Base-by-base conservation (phyloP, 2,888 invertebrate genomes). In the Flexamia atlantica region DNA sequence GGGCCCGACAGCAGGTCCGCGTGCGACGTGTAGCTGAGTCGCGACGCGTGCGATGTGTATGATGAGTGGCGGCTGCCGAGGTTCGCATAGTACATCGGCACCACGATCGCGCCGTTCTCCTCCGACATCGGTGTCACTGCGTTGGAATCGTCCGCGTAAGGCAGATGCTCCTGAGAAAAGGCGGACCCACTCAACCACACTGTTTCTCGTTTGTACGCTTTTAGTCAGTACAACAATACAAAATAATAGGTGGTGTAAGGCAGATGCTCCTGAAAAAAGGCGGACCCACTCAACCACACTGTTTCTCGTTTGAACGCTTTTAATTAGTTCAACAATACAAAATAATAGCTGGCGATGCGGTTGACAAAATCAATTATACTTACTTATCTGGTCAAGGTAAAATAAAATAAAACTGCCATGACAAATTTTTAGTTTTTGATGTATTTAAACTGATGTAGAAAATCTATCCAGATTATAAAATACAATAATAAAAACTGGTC, bases 61-160 rank as follows among this genome's bases (percentile, higher is more conserved):
- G 98, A 98, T 87, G 97, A 97, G 91, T 98, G 97, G 88, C 98
- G 94, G 87, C 98, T 97, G 93, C 96, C 96, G 92, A 96, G 92
- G 91, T 95, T 96, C 89, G 96, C 94, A 90, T 96, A 96, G 91
- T 97, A 97, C 90, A 96, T 95, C 85, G 97, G 97, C 89, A 97
- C 96, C 89, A 98, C 96, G 91, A 98, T 97, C 90, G 97, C 97
- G 89, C 97, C 97, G 91, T 97, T 98, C 91, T 98, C 98, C 92
- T 98, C 98, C 87, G 98, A 98, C 96, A 98, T 97, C 83, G 99
- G 99, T 86, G 98, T 99, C 85, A 98, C 98, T 87, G 98, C 98
- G 89, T 97, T 97, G 86, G 98, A 98, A 91, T 98, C 99, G 90
- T 99, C 99, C 84, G 98, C 98, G 90, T 97, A 99, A 84, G 98